Evolutionary conservation across 2,888 invertebrate species (phyloP), one percentile per base, ranked within the genome.

Genomic region (Pristionchus maxplancki): DNA sequence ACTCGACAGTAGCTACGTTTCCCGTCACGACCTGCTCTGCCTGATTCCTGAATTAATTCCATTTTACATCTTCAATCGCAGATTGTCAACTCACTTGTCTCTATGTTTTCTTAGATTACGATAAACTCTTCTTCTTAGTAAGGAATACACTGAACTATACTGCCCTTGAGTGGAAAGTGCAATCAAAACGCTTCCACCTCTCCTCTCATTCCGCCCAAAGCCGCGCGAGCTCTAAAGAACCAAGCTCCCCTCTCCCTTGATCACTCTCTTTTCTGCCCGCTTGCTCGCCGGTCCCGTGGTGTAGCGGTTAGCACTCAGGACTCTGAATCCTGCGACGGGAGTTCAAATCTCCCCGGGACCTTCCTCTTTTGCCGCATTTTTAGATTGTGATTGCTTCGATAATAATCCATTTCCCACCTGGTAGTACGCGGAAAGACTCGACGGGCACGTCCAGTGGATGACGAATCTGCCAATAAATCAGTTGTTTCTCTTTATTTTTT

Each of bases 21-120:
- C 0, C 98, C 98, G 95, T 99, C 99, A 91, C 99, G 96, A 0
- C 99, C 99, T 17, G 99, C 99, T 94, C 99, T 96, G 0, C 98
- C 98, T 0, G 97, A 97, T 95, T 98, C 98, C 87, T 82, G 44
- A n/a, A 83, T 20, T 44, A 6, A 44, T n/a, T n/a, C n/a, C n/a
- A n/a, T n/a, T n/a, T n/a, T n/a, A n/a, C n/a, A n/a, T n/a, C n/a
- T n/a, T n/a, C n/a, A n/a, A n/a, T n/a, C n/a, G n/a, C n/a, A n/a
- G n/a, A n/a, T n/a, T n/a, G n/a, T n/a, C n/a, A n/a, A n/a, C n/a
- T n/a, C n/a, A n/a, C n/a, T n/a, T n/a, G n/a, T n/a, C n/a, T n/a
- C n/a, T n/a, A n/a, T n/a, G n/a, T n/a, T n/a, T n/a, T n/a, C n/a
- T n/a, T n/a, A n/a, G n/a, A n/a, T n/a, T n/a, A n/a, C n/a, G n/a